Base-by-base conservation (phyloP, 1,140 invertebrate genomes). In the Sarcophaga bullata region DNA sequence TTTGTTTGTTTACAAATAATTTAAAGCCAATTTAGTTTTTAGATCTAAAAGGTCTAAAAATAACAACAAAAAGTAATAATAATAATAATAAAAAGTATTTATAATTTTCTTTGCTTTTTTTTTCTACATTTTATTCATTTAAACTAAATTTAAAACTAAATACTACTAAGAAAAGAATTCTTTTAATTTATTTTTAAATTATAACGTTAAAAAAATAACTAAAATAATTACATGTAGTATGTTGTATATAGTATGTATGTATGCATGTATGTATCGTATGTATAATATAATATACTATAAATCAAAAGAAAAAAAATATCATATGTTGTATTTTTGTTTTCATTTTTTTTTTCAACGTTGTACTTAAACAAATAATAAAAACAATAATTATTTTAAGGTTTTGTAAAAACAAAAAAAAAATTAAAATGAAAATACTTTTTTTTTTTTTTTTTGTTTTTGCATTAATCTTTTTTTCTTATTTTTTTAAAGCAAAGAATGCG, bases 1-100 rank as follows among this genome's bases (percentile, higher is more conserved):
- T 68, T 68, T 68, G 8, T 68, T 19, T 68, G n/a, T 68, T 68
- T 19, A 68, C 17, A 68, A 19, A 68, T 68, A 68, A 68, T 68
- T 68, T 68, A 68, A 68, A 68, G 62, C 62, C 62, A 68, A 68
- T 68, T 25, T 68, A 68, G 62, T 68, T 68, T 68, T 68, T 68
- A 68, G 62, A 68, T 68, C 62, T 68, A 68, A 19, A 68, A 37
- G 19, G 54, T 68, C 62, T 68, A 68, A 68, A 68, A 68, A 68
- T 68, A 68, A 68, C 62, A 68, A 68, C 62, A 68, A 68, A 68
- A 25, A 58, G 15, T 58, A 58, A 58, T 13, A n/a, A 37, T 37
- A 37, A 37, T 37, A 37, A 37, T 37, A 37, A 37, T 37, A 37
- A 37, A 37, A 37, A 37, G 25, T 37, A 37, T 37, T 37, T 37